A percentile compares a stretch with the other conserved stretches of the same genome.
Evolutionary conservation across 2,797 vertebrate genomes (phyloP).

Genomic region (Streptopelia turtur): DNA sequence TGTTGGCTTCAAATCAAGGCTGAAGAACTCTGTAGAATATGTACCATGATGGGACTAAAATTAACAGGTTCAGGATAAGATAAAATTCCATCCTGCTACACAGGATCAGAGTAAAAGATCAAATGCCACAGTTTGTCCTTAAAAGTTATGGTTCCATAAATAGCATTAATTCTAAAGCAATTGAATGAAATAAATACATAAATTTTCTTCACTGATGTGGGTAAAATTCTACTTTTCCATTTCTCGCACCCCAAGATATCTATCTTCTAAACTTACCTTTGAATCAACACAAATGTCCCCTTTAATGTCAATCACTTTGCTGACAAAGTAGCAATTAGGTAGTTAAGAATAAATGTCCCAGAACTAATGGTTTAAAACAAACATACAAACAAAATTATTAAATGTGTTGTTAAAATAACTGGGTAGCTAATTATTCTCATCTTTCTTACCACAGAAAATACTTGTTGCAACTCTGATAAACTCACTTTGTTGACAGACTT

Average conservation of each 20-base stretch:
- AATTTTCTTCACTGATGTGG: neutral
- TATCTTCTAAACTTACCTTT: neutral
- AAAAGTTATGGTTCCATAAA: neutral
- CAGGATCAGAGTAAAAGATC: neutral
- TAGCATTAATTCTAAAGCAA: neutral
- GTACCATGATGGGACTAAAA: neutral
- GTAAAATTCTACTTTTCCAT: neutral
- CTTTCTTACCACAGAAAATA: neutral
- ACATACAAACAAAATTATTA: neutral
- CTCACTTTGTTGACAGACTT: neutral
- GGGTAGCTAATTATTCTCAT: neutral
- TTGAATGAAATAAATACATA: neutral
- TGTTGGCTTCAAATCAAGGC: neutral
- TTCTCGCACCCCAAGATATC: neutral
- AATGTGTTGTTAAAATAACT: neutral
- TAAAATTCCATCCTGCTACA: neutral
- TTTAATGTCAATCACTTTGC: neutral
- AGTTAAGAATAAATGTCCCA: neutral
- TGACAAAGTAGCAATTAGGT: neutral
- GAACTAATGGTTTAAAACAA: neutral
- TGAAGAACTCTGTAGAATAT: neutral
- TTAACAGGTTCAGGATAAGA: neutral
- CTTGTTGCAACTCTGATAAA: neutral
- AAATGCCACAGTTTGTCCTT: neutral
- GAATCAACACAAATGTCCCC: neutral